Base-by-base conservation (phyloP, 2,113 vertebrate genomes). In the Amblyopsis rosae region DNA sequence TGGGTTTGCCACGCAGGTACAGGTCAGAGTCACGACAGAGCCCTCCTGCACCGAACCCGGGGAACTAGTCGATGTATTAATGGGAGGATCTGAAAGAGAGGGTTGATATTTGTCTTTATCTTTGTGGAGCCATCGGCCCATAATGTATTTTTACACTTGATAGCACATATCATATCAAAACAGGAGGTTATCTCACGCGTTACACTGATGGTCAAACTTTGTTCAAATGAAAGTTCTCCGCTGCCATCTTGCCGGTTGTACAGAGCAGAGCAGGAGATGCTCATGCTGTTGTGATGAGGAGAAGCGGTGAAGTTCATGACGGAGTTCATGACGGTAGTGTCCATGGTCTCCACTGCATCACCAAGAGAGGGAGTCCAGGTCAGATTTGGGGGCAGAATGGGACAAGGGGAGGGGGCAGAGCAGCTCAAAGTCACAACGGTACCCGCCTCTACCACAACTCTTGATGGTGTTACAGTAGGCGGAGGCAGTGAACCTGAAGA, bases 241-340 rank as follows among this genome's bases (percentile, higher is more conserved):
- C 15, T 65, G 12, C 75, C 75, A 11, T 13, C 49, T 60, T 83
- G 73, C 69, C 76, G 72, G 54, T 5, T 71, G 82, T 90, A 86
- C 33, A 77, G 33, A 1, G 70, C 62, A 1, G 32, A 55, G 68
- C 90, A 91, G 19, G 59, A 72, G 47, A 90, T 15, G 1, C 47
- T 83, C 57, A 65, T 70, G 12, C 71, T 72, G 6, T 91, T 67
- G 69, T 92, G 84, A 51, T 73, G 76, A 73, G 82, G 64, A 54
- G 90, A 81, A 45, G 85, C 75, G 0, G 56, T 89, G 65, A 92
- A 89, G 72, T 65, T 88, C 26, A 91, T 63, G 0, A 83, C 15
- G 46, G 88, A 88, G 2, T 56, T 80, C n/a, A 67, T 6, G 1
- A 35, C 8, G n/a, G 54, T 63, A 46, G 9, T 59, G 13, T 73